These are phyloP conservation scores for Oreotrochilus melanogaster DNA, from an alignment of 2,113 vertebrate species.

Conservation along the genomic window DNA sequence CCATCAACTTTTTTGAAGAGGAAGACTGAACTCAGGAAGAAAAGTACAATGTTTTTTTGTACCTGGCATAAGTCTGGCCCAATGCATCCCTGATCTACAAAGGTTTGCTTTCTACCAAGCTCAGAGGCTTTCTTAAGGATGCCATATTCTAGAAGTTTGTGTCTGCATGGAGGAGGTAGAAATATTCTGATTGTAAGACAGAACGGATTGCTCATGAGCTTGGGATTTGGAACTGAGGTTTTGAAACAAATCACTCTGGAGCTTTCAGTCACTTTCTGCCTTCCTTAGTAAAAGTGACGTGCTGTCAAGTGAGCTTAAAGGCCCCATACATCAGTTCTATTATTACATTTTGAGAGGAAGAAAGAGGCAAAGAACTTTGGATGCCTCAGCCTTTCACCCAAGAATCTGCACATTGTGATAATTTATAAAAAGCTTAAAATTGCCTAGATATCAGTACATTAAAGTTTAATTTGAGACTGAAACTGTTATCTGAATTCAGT, in stretches of 20 bases:
- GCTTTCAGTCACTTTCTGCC: conserved; percentile 53
- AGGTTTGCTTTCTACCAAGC: not conserved
- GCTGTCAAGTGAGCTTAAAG: conserved; percentile 66
- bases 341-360: conserved; percentile 39
- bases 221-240: conserved; percentile 14
- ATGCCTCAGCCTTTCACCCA: conserved; percentile 40
- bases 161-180: not conserved
- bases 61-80: not conserved
- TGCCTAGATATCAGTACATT: conserved; percentile 17
- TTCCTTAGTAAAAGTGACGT: conserved; percentile 61
- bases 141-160: not conserved
- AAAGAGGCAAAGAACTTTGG: conserved; percentile 25
- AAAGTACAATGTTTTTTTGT: not conserved
- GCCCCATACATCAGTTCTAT: conserved; percentile 43
- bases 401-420: conserved; percentile 40
- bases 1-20: not conserved
- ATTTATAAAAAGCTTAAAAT: conserved; percentile 53
- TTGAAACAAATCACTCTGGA: conserved; percentile 52
- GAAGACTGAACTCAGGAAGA: not conserved
- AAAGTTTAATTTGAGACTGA: conserved; percentile 44
- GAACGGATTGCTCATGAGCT: not conserved
- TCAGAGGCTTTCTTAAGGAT: not conserved
- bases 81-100: not conserved
- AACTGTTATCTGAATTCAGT: conserved; percentile 43
- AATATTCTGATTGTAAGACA: conserved; percentile 8